Evolutionary conservation across 1,140 invertebrate genomes (phyloP).

Genomic region (Diprion similis): DNA sequence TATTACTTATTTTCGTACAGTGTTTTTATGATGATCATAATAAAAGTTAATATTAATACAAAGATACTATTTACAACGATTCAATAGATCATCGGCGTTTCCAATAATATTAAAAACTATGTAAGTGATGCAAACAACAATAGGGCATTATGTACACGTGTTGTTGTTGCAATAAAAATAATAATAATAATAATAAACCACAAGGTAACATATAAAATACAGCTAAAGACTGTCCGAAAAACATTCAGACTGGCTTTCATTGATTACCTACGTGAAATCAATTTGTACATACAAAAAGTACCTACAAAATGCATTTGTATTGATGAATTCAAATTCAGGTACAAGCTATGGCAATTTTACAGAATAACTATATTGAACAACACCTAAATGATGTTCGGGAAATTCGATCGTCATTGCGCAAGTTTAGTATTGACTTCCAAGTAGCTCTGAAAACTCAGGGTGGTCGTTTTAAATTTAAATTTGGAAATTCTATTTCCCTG

Average conservation of each 20-base stretch:
- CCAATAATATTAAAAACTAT: slow-evolving; percentile 32
- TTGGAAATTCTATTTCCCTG: no score
- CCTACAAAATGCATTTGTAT: slow-evolving; percentile 1
- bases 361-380: no score
- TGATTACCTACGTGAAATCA: slow-evolving; percentile 27
- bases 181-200: slow-evolving; percentile 24
- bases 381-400: no score
- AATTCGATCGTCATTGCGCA: no score
- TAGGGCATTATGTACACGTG: slow-evolving; percentile 37
- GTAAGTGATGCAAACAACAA: slow-evolving; percentile 28
- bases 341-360: no score
- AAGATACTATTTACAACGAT: slow-evolving; percentile 40
- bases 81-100: slow-evolving; percentile 22
- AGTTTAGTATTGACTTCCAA: no score
- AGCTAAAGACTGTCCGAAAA: slow-evolving; percentile 14
- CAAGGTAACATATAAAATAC: slow-evolving; percentile 20
- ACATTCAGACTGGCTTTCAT: slow-evolving; percentile 18
- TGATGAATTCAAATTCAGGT: background rate
- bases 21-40: background rate
- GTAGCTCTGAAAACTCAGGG: no score
- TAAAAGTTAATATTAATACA: slow-evolving; percentile 27
- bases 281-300: slow-evolving; percentile 1
- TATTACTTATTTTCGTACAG: background rate
- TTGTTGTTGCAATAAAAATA: slow-evolving; percentile 9
- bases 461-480: no score